Evolutionary conservation across 2,797 vertebrate species (phyloP), one percentile per base, ranked within the genome.

Genomic region (Sandelia bainsii): DNA sequence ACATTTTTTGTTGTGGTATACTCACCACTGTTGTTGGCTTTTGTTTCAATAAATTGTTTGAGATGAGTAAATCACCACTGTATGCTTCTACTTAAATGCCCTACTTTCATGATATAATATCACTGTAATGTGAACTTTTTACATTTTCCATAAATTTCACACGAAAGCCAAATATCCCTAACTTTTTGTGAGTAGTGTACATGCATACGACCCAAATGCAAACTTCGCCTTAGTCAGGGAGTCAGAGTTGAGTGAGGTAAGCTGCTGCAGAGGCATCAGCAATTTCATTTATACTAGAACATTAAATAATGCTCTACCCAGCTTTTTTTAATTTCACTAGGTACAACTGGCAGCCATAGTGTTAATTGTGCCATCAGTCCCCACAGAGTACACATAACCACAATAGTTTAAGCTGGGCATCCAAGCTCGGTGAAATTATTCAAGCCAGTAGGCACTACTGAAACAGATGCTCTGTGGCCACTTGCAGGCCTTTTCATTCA

Each of bases 391-490:
- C 29, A 49, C 53, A 25, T 42, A 1, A 44, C 32, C 54, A 34
- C 46, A 80, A 27, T 75, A 67, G 68, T 62, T 46, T 34, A 72
- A 52, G 60, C 42, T 80, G 42, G 39, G 73, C 50, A 65, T 69
- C 25, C 12, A 62, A 56, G 40, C 53, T 70, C 44, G 68, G 70
- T 64, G 57, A 86, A 53, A 69, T 77, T 54, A 79, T 63, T 13
- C 22, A 16, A 79, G 67, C 83, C 79, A 80, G 76, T 76, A 60
- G 40, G 62, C 69, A 29, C 53, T 19, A 19, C 50, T 63, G 56
- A 79, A 85, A 80, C 72, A 79, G 72, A 86, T 74, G 70, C 65
- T 86, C 53, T 50, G 48, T 68, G 64, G 54, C 53, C 69, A 71
- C 66, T 81, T 13, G 8, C 67, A 64, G 69, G 57, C 56, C 50